Base-by-base conservation (phyloP, 2,113 vertebrate genomes). In the Mirza zaza region DNA sequence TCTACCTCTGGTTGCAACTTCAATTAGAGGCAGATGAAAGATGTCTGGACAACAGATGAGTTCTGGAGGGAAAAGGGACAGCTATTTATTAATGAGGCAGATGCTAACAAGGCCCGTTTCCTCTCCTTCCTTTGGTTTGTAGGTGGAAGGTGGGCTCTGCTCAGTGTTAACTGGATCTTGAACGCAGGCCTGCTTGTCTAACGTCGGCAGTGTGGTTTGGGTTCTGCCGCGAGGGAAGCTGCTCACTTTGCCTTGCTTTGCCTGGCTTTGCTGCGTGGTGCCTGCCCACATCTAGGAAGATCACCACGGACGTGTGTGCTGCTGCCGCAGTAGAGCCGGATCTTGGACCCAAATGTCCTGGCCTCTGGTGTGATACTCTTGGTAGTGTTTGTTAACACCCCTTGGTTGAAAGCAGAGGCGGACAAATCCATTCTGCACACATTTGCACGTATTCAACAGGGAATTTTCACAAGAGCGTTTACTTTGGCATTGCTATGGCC, bases 211-310 rank as follows among this genome's bases (percentile, higher is more conserved):
- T 70, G 84, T 39, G 48, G 14, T 27, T 23, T 36, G 20, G 29
- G n/a, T 39, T 52, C 21, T 11, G 25, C 80, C 45, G 23, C 17
- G 14, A 11, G 23, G 57, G 36, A 70, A 39, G 48, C 65, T 55
- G 34, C 21, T 85, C 32, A 23, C 32, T 85, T 36, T 52, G 21
- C n/a, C 48, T 70, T 15, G 21, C 63, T 67, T 34, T 50, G 65
- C 63, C 25, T 39, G 0, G 5, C 65, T 68, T 39, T 15, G 57
- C 15, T 42, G 57, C 0, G 13, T 29, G 0, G 34, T 20, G n/a
- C 34, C 48, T 55, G 4, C 18, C 65, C 84, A 20, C 65, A 6
- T 52, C 34, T 70, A 18, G 52, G 17, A 18, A 52, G 68, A 70
- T 29, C 5, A 39, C 6, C 25, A 45, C 21, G 59, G 29, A 55